Evolutionary conservation across 2,797 vertebrate genomes (phyloP).

Genomic region (Squalus acanthias): DNA sequence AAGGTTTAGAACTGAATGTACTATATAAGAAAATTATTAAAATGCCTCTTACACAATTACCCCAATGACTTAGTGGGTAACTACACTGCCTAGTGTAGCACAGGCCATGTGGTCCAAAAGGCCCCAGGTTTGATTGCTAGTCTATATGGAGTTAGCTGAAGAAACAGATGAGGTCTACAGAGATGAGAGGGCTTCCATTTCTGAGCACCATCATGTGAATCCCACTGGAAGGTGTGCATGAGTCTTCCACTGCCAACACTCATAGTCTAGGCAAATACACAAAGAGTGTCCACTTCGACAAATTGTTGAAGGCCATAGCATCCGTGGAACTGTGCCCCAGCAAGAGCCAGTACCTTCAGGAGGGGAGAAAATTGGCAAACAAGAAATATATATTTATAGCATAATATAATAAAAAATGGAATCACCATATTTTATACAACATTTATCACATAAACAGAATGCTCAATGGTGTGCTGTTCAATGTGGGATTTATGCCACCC

Average conservation of each 20-base stretch:
- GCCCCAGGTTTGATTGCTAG: neutral
- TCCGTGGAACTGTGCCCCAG: neutral
- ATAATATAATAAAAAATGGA: neutral
- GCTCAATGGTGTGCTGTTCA: neutral
- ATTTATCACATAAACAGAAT: neutral
- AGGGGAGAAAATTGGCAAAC: neutral
- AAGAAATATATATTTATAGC: neutral
- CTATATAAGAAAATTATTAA: neutral
- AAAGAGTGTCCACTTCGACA: neutral
- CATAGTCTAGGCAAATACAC: neutral
- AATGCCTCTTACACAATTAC: neutral
- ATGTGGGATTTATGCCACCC: neutral
- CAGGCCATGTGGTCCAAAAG: neutral
- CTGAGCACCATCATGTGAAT: neutral
- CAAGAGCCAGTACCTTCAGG: neutral
- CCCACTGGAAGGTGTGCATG: neutral
- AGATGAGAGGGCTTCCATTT: neutral
- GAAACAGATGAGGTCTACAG: neutral
- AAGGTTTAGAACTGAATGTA: neutral
- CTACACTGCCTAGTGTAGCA: neutral
- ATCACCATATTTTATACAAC: neutral
- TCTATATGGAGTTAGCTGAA: neutral
- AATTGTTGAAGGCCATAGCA: neutral
- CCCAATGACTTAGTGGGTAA: neutral
- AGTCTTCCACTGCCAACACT: neutral